phyloP scores from a whole-genome alignment of 2,888 invertebrate species.

The Deilephila porcellus region DNA sequence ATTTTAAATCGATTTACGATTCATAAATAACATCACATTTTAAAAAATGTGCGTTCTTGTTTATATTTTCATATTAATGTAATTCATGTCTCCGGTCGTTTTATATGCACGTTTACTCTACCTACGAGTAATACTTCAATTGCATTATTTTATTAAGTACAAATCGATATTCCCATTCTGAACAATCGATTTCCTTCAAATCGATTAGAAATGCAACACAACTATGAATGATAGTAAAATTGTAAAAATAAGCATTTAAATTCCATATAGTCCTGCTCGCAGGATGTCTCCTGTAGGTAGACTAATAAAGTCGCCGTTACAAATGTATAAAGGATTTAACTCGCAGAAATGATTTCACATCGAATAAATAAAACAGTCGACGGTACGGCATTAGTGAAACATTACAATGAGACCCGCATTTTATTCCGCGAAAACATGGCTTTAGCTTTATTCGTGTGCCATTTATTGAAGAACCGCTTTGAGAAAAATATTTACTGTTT shows the following conservation, averaged over 20 bases:
- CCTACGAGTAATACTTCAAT: background rate
- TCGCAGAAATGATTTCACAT: conserved; percentile 17
- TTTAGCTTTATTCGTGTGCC: conserved; percentile 14
- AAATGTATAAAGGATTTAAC: conserved; percentile 20
- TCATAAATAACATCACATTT: background rate
- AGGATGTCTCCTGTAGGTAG: background rate
- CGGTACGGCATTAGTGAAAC: conserved; percentile 22
- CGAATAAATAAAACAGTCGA: conserved; percentile 25
- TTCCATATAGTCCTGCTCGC: background rate
- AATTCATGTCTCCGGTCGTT: background rate
- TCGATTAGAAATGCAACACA: background rate
- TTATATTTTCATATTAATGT: too few relatives aligned
- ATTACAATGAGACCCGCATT: conserved; percentile 26
- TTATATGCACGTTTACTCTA: background rate
- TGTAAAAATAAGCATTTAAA: conserved; percentile 1
- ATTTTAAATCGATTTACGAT: background rate
- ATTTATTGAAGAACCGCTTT: background rate
- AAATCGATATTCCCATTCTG: background rate
- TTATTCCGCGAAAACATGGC: conserved; percentile 24
- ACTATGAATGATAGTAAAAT: background rate
- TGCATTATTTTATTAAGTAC: background rate
- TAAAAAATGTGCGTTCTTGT: too few relatives aligned
- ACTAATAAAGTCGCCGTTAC: conserved; percentile 10
- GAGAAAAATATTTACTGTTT: background rate
- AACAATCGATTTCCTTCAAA: background rate